Evolutionary conservation across 2,113 vertebrate species (phyloP), one percentile per base, ranked within the genome.

Genomic region (Globicephala melas): DNA sequence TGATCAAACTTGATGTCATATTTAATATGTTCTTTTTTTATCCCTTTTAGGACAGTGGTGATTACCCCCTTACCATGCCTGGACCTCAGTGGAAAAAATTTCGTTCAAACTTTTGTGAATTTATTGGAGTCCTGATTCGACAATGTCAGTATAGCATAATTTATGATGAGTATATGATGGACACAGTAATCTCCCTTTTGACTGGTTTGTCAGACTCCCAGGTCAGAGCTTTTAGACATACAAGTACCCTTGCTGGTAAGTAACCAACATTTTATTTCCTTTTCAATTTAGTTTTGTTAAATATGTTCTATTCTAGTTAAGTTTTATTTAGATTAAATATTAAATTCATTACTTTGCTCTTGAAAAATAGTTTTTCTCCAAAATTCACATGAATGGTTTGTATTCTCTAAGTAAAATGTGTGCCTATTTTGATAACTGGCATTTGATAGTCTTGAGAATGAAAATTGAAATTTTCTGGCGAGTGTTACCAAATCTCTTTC

Each of bases 141-240:
- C 99, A 99, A 97, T 99, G 99, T 98, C 99, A 99, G 96, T 99
- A 99, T 98, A 99, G 99, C 99, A 99, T 99, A 98, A 99, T 99
- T 98, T 99, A 99, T 81, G 99, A 99, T 94, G 99, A 99, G 97
- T 99, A 99, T 98, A 99, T 99, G 99, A 99, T 99, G 99, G 99
- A 99, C 98, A 99, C 99, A 0, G 99, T 99, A 76, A 99, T 99
- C 98, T 99, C 99, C 26, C 99, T 99, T 97, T 99, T 99, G 98
- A 99, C 99, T 31, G 99, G 99, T 62, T 99, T 99, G 89, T 99
- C 99, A 6, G 99, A 99, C 98, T 99, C 99, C 23, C 99, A 99
- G 98, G 99, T 99, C 98, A 99, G 99, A 97, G 99, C 99, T 98
- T 99, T 99, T 99, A 99, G 99, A 97, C 99, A 99, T 98, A 99